These are phyloP conservation scores for Psephotus haematonotus DNA, from an alignment of 2,113 vertebrate genomes.

Conservation along the genomic window DNA sequence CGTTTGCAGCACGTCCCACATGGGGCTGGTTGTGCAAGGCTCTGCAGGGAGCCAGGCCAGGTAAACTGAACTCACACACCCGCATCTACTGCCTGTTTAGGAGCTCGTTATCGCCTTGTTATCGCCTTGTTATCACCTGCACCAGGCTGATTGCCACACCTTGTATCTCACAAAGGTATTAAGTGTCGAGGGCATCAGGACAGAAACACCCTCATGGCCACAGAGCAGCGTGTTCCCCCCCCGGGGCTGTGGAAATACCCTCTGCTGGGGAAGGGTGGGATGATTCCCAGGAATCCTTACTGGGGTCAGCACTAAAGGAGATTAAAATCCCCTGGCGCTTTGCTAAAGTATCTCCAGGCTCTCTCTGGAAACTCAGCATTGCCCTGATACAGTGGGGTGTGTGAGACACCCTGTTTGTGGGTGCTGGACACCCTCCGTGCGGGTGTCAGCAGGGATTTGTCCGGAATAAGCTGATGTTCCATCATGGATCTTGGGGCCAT, in stretches of 20 bases:
- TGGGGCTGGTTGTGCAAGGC: not conserved
- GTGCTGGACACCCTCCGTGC: not conserved
- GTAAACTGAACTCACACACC: not conserved
- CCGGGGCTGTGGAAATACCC: rapidly evolving
- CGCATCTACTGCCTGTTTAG: not conserved
- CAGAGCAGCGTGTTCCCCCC: not conserved
- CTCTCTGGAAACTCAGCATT: not conserved
- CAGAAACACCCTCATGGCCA: not conserved
- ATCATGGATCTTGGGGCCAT: rapidly evolving
- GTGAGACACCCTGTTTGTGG: not conserved
- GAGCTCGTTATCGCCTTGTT: not conserved
- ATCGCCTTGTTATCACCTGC: not conserved
- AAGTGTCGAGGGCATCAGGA: not conserved
- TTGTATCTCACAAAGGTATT: not conserved
- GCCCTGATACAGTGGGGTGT: rapidly evolving
- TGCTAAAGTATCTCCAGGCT: rapidly evolving
- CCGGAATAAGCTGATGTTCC: not conserved
- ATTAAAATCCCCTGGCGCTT: not conserved
- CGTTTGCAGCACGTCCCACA: not conserved
- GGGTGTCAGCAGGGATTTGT: rapidly evolving
- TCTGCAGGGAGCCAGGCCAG: not conserved
- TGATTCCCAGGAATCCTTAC: not conserved
- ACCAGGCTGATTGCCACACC: rapidly evolving
- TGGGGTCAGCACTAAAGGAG: rapidly evolving
- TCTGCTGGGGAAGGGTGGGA: not conserved